Evolutionary conservation across 2,888 invertebrate genomes (phyloP), one percentile per base, ranked within the genome.

Genomic region (Nowickia ferox): DNA sequence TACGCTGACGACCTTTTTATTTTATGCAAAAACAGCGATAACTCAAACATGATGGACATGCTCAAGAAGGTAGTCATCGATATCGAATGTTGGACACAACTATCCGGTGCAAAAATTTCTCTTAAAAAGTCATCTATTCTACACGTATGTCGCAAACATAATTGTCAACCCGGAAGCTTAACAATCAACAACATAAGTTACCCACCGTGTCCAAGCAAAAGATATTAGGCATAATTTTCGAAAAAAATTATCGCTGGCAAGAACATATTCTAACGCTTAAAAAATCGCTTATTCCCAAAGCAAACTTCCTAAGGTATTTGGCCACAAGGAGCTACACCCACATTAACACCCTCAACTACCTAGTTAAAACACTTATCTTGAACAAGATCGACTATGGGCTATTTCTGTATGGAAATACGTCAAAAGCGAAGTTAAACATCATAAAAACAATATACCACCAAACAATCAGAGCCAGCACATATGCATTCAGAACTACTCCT

Each of bases 1-100:
- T 88, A 85, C n/a, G 85, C 87, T 2, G 87, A 87, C 17, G 88
- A 88, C 68, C 78, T 88, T 1, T 72, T 78, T 46, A 17, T 87
- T 10, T 61, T 87, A 13, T 66, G 51, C 15, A 80, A 75, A 66
- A 68, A 68, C 11, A 77, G 46, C n/a, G 75, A 75, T 19, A 65
- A 17, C 9, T 13, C 1, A 19, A 48, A 68, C 19, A 53, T 55
- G 1, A 76, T 57, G 40, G 30, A 42, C 11, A 30, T 51, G 13
- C 19, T 76, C 4, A 13, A 53, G 6, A 55, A 76, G 6, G 44
- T 76, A 9, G 3, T 53, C n/a, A 55, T 9, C 9, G 75, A 75
- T 51, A 63, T 65, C 15, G 53, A 19, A 40, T 11, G 15, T 8
- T 65, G 76, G 55, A 13, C 65, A 8, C 44, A 42, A n/a, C 22